phyloP scores from a whole-genome alignment of 2,888 invertebrate genomes.

The Leptinotarsa rubiginosa region DNA sequence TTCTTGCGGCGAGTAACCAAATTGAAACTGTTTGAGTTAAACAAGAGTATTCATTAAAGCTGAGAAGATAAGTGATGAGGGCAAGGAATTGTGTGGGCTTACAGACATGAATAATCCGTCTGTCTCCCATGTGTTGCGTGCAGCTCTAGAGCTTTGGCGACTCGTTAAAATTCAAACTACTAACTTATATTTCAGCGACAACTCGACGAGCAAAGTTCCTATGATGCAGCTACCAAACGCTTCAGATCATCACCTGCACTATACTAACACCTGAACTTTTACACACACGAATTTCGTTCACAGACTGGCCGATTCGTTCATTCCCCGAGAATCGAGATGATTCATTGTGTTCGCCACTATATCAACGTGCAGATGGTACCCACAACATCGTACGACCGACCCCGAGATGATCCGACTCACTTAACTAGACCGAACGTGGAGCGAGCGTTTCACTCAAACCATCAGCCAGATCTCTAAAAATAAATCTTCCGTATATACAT shows the following conservation, averaged over 20 bases:
- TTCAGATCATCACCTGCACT: slow-evolving; percentile 15
- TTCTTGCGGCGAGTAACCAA: not conserved
- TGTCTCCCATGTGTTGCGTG: slow-evolving; percentile 1
- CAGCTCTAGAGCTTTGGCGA: not conserved
- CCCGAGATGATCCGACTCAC: slow-evolving; percentile 13
- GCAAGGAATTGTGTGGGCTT: slow-evolving; percentile 9
- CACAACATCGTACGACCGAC: slow-evolving; percentile 20
- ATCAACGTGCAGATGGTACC: slow-evolving; percentile 21
- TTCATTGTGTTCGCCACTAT: slow-evolving; percentile 21
- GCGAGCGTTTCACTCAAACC: slow-evolving; percentile 19
- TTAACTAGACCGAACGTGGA: slow-evolving; percentile 19
- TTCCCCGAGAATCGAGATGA: slow-evolving; percentile 18
- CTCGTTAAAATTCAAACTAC: slow-evolving; percentile 9
- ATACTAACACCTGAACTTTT: slow-evolving; percentile 18
- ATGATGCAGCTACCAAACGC: not conserved
- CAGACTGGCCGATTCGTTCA: slow-evolving; percentile 13
- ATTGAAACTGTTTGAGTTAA: not conserved
- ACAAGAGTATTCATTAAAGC: slow-evolving; percentile 4
- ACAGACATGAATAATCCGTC: slow-evolving; percentile 10
- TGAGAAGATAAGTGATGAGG: slow-evolving; percentile 6
- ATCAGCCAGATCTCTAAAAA: slow-evolving; percentile 21
- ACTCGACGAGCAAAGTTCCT: slow-evolving; percentile 6
- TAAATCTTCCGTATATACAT: slow-evolving; percentile 19
- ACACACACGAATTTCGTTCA: slow-evolving; percentile 16
- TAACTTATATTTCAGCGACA: slow-evolving; percentile 16